Percentiles rank a stretch among this genome's conserved stretches.
Evolutionary conservation across 2,888 invertebrate genomes (phyloP).

Genomic region (Dascillus cervinus): DNA sequence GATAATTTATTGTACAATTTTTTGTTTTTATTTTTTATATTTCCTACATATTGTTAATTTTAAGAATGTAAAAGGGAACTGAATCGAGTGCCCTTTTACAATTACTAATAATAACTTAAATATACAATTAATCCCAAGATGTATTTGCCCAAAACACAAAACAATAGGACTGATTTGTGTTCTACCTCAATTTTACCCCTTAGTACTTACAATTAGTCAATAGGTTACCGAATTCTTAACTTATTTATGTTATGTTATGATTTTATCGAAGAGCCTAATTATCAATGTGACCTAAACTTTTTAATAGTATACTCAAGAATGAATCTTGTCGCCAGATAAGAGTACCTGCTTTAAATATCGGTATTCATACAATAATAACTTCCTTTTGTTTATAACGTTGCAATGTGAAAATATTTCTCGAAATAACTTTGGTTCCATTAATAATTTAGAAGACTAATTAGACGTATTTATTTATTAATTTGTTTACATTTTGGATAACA

Average conservation of each 20-base stretch:
- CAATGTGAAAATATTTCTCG: too few species aligned
- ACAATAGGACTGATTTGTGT: slow-evolving; percentile 41
- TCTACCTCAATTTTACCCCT: slow-evolving; percentile 43
- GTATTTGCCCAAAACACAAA: slow-evolving; percentile 17
- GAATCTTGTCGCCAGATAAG: too few species aligned
- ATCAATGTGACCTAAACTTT: too few species aligned
- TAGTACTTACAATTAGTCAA: slow-evolving; percentile 34
- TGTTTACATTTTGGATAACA: too few species aligned
- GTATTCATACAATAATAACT: too few species aligned
- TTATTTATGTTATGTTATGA: not conserved
- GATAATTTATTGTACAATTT: slow-evolving; percentile 19
- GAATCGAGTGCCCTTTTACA: slow-evolving; percentile 5
- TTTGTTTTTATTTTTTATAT: slow-evolving; percentile 24
- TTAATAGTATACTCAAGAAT: too few species aligned
- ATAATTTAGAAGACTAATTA: too few species aligned
- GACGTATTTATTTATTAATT: too few species aligned
- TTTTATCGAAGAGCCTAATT: too few species aligned
- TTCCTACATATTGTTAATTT: slow-evolving; percentile 12
- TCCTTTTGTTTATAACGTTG: too few species aligned
- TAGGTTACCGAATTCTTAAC: slow-evolving; percentile 30
- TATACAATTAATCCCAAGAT: slow-evolving; percentile 15
- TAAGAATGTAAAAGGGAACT: slow-evolving; percentile 2
- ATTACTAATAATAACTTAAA: slow-evolving; percentile 3
- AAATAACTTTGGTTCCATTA: too few species aligned
- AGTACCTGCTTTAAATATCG: too few species aligned